Base-by-base conservation (phyloP, 53 echinoderm and acorn worm genomes). In the Paracentrotus lividus region DNA sequence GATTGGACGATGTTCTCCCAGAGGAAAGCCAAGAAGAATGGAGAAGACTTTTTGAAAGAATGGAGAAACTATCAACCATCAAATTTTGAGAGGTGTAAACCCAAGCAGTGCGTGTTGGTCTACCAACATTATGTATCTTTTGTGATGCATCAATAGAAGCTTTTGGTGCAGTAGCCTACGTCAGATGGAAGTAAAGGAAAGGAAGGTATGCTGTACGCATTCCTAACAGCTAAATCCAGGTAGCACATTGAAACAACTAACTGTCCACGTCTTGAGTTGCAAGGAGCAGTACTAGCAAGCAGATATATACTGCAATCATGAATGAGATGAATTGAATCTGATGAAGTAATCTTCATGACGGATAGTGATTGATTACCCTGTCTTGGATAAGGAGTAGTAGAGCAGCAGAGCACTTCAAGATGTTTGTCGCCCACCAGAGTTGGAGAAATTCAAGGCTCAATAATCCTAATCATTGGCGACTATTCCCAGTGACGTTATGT, bases 221-320 rank as follows among this genome's bases (percentile, higher is more conserved):
- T 96, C 55, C 42, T 95, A 10, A 40, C 95, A 27, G 95, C 95
- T 43, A 95, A 93, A 88, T 96, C 95, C 64, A 95, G 85, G 95
- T 95, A 8, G 96, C 95, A 23, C 94, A 10, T 47, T 96, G 16
- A 95, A 94, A 64, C 51, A 58, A 26, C 85, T 95, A 15, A 92
- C 96, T 16, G 67, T 24, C 94, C 89, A 49, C 40, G 93, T 18
- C 94, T 95, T 45, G 93, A 96, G 45, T 60, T 95, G 43, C 96
- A 94, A 88, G 95, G 92, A 26, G 94, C 96, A 42, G 94, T 96
- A 1, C 59, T 95, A 51, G 95, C 78, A 18, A 84, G 33, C 9
- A 57, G n/a, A n/a, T 96, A 69, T 90, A 94, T 55, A 65, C 53
- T 42, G 58, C 94, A 24, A 85, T 94, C 42, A 92, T 16, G 33